Conservation (phyloP, 2,888 invertebrate genomes). For the Eutolmus rufibarbis region DNA sequence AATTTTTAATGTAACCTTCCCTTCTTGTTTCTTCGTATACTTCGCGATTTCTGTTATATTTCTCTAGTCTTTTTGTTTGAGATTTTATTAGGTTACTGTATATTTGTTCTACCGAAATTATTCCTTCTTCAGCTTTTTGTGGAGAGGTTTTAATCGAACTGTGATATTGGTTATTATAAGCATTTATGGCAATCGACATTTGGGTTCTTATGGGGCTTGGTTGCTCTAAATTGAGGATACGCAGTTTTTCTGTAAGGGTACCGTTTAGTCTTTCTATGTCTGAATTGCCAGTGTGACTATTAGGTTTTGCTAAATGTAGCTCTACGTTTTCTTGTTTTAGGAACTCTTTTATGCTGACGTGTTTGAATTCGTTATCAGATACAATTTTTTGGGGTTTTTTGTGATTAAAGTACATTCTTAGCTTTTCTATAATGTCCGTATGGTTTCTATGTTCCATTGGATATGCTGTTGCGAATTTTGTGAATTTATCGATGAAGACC, state of each 20-base stretch:
- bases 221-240: not conserved
- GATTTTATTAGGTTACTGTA: slow-evolving; percentile 7
- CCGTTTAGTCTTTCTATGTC: not conserved
- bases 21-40: slow-evolving; percentile 4
- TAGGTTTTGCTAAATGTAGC: not conserved
- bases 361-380: slow-evolving; percentile 9
- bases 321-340: not conserved
- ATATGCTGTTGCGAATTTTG: not conserved
- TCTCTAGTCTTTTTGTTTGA: slow-evolving; percentile 4
- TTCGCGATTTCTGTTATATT: slow-evolving; percentile 1
- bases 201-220: not conserved
- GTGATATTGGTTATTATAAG: not conserved
- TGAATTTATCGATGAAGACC: not conserved
- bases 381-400: not conserved
- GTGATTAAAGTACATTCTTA: not conserved
- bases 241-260: not conserved
- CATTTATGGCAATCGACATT: not conserved
- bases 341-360: not conserved
- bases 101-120: not conserved
- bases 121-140: not conserved
- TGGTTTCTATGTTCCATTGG: not conserved
- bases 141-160: not conserved
- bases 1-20: not conserved
- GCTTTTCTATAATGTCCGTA: not conserved
- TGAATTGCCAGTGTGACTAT: not conserved